Evolutionary conservation across 2,113 vertebrate species (phyloP).

Genomic region (Myanophis thanlyinensis): DNA sequence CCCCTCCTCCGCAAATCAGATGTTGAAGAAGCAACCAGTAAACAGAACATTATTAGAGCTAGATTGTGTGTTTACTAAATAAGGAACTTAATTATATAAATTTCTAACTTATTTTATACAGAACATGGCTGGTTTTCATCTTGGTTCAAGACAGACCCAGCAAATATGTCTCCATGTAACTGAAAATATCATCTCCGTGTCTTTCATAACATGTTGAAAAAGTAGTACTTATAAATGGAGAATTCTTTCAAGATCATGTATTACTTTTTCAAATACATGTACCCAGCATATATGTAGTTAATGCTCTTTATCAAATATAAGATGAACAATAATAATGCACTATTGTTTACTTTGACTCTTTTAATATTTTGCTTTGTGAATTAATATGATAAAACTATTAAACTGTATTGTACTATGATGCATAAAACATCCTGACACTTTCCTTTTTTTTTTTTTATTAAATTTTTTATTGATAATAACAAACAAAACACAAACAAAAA

Average conservation of each 20-base stretch:
- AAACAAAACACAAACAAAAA: too few species aligned
- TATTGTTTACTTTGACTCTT: constrained; percentile 15
- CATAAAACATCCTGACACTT: not conserved
- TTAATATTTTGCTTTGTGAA: not conserved
- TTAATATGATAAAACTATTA: not conserved
- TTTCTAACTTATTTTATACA: constrained; percentile 50
- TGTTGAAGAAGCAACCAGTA: not conserved
- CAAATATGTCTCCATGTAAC: constrained; percentile 63
- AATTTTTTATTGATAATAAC: too few species aligned
- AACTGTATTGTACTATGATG: not conserved
- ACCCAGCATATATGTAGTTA: not conserved
- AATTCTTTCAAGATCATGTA: not conserved
- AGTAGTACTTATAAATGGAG: not conserved
- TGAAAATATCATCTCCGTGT: not conserved
- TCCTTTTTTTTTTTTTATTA: too few species aligned
- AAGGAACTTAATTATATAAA: constrained; percentile 21
- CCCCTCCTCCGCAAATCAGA: not conserved
- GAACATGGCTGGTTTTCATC: constrained; percentile 56
- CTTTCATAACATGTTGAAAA: not conserved
- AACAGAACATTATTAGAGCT: not conserved
- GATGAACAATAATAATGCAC: not conserved
- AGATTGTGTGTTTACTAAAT: not conserved
- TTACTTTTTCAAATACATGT: not conserved
- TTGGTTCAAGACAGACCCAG: constrained; percentile 68
- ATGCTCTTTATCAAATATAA: not conserved